Evolutionary conservation across 2,113 vertebrate species (phyloP), one percentile per base, ranked within the genome.

Genomic region (Bolborhynchus lineola): DNA sequence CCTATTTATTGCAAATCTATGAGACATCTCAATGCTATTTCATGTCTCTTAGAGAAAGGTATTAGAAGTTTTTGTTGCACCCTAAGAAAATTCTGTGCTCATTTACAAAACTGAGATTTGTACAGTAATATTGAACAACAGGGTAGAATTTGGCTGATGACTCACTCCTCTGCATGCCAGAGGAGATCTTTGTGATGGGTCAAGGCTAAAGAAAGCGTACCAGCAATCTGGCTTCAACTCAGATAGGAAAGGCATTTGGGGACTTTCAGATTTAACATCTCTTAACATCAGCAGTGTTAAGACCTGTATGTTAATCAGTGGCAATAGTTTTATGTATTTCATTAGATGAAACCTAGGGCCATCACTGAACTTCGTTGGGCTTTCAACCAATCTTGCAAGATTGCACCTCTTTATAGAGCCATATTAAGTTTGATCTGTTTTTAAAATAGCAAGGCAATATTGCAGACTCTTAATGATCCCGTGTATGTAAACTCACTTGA

Each of bases 241-340:
- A 19, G 31, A 3, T 0, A 20, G 50, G 33, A 35, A 42, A 64
- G 29, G 15, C 24, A 9, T 69, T 76, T 17, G 14, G 24, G 10
- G n/a, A n/a, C 1, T 1, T 53, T 65, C n/a, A 19, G 1, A 53
- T 52, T 17, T 31, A 6, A 13, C 14, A 3, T 55, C 57, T 62
- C 12, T 67, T 78, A 55, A 9, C 7, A 2, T 14, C 24, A 14
- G 2, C 33, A 21, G 37, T 2, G 0, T 3, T 23, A 39, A 65
- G 59, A 33, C 14, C 26, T 70, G 11, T 23, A 1, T 12, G 80
- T 90, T 1, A 49, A 9, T 19, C 39, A 20, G 26, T 23, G 15
- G 13, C 57, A 74, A 2, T 80, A 39, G 9, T 44, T 76, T 59
- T 37, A 16, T 33, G 0, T 8, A 2, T 68, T 84, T 33, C 7